Conservation (phyloP, 2,888 invertebrate species). For the Clitarchus hookeri region DNA sequence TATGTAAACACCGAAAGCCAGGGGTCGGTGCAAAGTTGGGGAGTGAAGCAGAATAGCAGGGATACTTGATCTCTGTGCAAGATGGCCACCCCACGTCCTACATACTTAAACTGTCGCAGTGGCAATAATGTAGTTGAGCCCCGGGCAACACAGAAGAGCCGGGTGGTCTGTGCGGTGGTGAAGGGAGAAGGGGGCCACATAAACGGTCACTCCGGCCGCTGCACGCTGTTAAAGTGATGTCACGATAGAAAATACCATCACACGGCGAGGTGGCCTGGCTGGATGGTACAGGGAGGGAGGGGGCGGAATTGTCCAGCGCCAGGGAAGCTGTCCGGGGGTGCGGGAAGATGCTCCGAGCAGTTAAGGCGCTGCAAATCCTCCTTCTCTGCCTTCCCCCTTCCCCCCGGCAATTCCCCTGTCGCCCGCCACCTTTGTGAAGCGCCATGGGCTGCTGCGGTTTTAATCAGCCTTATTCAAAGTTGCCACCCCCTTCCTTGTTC, state of each 20-base stretch:
- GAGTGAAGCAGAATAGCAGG: neutral
- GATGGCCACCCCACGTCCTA: neutral
- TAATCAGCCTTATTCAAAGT: slow-evolving; percentile 26
- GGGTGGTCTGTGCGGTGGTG: neutral
- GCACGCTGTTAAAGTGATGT: neutral
- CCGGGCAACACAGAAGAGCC: neutral
- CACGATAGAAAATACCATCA: neutral
- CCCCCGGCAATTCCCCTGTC: neutral
- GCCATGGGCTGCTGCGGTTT: slow-evolving; percentile 22
- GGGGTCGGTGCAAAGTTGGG: neutral
- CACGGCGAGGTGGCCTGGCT: too few species aligned
- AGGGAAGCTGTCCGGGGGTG: neutral
- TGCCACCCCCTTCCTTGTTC: neutral
- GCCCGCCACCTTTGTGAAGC: slow-evolving; percentile 14
- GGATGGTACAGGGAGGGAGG: too few species aligned
- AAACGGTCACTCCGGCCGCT: neutral
- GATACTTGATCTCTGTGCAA: neutral
- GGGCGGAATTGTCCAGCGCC: neutral
- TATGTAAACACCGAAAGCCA: too few species aligned
- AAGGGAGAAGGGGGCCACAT: neutral
- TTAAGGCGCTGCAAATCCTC: slow-evolving; percentile 14
- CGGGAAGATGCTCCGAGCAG: neutral
- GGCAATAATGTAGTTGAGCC: neutral
- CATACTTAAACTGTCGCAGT: too few species aligned
- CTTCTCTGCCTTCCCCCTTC: neutral